phyloP scores from a whole-genome alignment of 2,113 vertebrate genomes.

The Piaya cayana region DNA sequence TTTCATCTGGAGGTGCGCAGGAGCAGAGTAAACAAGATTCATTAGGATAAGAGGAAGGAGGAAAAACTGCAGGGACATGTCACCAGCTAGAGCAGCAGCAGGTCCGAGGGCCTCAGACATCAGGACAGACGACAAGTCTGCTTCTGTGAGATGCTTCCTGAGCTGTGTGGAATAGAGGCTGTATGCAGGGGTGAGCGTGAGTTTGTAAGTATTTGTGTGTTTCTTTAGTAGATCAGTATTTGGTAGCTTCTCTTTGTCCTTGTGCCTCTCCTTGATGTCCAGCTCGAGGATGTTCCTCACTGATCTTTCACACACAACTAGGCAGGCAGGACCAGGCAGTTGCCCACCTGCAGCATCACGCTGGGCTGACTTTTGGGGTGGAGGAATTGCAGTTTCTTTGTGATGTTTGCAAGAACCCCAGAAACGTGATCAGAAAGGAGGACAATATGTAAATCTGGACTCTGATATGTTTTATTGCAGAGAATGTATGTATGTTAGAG shows the following conservation, averaged over 20 bases:
- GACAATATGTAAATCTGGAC: neutral
- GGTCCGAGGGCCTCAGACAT: neutral
- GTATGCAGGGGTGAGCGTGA: neutral
- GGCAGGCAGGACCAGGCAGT: neutral
- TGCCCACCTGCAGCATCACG: neutral
- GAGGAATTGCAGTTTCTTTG: neutral
- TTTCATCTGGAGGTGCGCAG: slow-evolving; percentile 36
- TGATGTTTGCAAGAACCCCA: neutral
- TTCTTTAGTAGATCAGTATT: neutral
- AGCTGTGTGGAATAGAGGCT: neutral
- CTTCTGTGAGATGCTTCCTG: neutral
- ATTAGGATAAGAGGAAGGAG: neutral
- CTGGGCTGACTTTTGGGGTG: neutral
- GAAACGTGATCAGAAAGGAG: accelerated
- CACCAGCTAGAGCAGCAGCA: neutral
- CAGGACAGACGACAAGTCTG: neutral
- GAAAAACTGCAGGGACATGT: neutral
- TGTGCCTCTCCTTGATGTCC: neutral
- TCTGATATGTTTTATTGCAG: neutral
- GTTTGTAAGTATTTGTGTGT: neutral
- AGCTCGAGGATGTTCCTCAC: neutral
- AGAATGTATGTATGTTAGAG: neutral
- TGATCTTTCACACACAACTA: neutral
- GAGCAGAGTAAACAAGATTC: neutral
- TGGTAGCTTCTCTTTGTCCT: neutral